These are phyloP conservation scores for Morone saxatilis DNA, from an alignment of 2,113 vertebrate species.

Conservation along the genomic window DNA sequence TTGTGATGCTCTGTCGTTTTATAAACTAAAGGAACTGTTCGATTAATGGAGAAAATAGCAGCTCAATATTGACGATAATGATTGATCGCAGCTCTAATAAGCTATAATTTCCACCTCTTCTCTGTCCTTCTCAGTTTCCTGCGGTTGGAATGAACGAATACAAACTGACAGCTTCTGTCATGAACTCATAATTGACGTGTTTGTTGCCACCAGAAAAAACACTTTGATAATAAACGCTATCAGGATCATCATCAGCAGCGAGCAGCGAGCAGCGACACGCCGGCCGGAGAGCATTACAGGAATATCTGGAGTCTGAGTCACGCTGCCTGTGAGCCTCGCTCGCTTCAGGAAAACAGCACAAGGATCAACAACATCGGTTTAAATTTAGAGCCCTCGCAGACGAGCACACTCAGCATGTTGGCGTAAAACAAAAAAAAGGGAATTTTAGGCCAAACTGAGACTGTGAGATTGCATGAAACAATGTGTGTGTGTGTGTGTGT, in stretches of 20 bases:
- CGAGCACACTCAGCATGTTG: slow-evolving; percentile 62
- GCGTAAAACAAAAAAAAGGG: slow-evolving; percentile 3
- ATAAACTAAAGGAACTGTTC: no score
- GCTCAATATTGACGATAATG: no score
- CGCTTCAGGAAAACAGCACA: slow-evolving; percentile 50
- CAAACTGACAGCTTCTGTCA: slow-evolving; percentile 1
- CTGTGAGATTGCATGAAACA: slow-evolving; percentile 42
- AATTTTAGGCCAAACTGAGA: slow-evolving; percentile 50
- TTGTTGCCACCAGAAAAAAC: slow-evolving; percentile 29
- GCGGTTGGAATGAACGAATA: neutral
- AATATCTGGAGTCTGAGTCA: slow-evolving; percentile 68
- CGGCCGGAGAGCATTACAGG: slow-evolving; percentile 31
- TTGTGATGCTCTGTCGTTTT: no score
- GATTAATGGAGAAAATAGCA: no score
- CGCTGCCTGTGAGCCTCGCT: slow-evolving; percentile 29
- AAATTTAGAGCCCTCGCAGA: slow-evolving; percentile 67
- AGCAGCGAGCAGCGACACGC: slow-evolving; percentile 49
- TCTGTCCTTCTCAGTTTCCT: neutral
- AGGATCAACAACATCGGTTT: slow-evolving; percentile 52
- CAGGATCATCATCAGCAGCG: neutral
- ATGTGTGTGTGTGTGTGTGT: slow-evolving; percentile 1
- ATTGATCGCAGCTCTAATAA: neutral
- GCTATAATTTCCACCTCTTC: neutral
- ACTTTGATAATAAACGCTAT: slow-evolving; percentile 26
- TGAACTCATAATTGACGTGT: slow-evolving; percentile 14